These are phyloP conservation scores for Varanus komodoensis DNA, from an alignment of 2,113 vertebrate species.

Conservation along the genomic window DNA sequence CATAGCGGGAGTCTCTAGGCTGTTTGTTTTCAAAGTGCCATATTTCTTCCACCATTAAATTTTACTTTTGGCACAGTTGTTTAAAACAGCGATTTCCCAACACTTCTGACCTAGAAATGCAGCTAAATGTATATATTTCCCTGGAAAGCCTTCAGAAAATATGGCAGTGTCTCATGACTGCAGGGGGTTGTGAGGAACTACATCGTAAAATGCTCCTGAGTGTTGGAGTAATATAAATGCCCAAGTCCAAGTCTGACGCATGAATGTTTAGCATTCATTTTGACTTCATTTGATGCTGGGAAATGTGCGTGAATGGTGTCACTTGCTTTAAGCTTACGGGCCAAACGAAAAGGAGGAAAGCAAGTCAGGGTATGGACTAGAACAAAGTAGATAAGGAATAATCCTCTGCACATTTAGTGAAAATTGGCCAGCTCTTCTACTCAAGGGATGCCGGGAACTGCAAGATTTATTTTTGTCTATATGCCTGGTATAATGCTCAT, in stretches of 20 bases:
- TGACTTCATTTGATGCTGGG: constrained; percentile 3
- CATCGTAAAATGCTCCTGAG: constrained; percentile 10
- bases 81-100: constrained; percentile 61
- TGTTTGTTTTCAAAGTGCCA: constrained; percentile 65
- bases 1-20: constrained; percentile 39
- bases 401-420: too few species aligned
- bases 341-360: neutral
- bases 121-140: constrained; percentile 55
- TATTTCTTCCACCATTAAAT: constrained; percentile 67
- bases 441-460: too few species aligned
- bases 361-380: neutral
- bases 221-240: neutral
- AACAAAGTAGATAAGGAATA: too few species aligned
- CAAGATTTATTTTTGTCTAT: too few species aligned
- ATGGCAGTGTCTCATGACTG: constrained; percentile 11
- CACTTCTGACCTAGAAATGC: constrained; percentile 64
- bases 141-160: constrained; percentile 57
- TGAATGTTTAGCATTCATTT: constrained; percentile 3
- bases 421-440: too few species aligned
- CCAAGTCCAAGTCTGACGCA: too few species aligned
- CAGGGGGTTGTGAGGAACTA: constrained; percentile 16
- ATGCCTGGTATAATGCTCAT: too few species aligned
- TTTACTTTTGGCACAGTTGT: constrained; percentile 58
- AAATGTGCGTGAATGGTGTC: neutral
- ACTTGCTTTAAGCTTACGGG: neutral